Base-by-base conservation (phyloP, 2,888 invertebrate genomes). In the Lepetodrilus schrolli region DNA sequence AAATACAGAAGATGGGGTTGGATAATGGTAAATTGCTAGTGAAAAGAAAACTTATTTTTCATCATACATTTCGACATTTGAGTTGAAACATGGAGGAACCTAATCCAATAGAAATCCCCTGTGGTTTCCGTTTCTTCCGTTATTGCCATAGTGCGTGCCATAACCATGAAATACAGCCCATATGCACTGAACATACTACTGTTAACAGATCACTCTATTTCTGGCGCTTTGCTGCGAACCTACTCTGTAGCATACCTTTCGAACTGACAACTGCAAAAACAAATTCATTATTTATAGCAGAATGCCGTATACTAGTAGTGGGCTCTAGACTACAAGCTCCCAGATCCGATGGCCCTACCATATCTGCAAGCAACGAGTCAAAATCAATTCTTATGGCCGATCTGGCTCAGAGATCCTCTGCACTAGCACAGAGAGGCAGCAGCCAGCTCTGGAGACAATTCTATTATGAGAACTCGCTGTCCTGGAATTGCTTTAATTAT, bases 331-430 rank as follows among this genome's bases (percentile, higher is more conserved):
- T 26, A 21, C 58, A 58, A 58, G 23, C 58, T 58, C 23, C n/a
- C 13, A 34, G 58, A 30, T 30, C 58, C 34, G 58, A 30, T 58
- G 58, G 34, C 30, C 17, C 30, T 17, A 17, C 30, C 21, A 17
- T 58, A 34, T 58, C 58, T 58, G 30, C 26, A 30, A 13, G 58
- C 43, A n/a, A 58, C 34, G 58, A 58, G 30, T 58, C 58, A 58
- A 58, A 58, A 58, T 58, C 58, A 58, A 58, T 58, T 58, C 30
- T 58, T 7, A 30, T 2, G 58, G 58, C 58, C 30, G 17, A 58
- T 43, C 43, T 43, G 17, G 10, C 17, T 17, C 10, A 43, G 43
- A 17, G 10, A 8, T 48, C 20, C 17, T 48, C 48, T 48, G 48
- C 48, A 17, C 3, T 3, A 20, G 17, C 21, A 21, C 43, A 30